Conservation (phyloP, 1,140 invertebrate species). For the Hydropsyche tenuis region DNA sequence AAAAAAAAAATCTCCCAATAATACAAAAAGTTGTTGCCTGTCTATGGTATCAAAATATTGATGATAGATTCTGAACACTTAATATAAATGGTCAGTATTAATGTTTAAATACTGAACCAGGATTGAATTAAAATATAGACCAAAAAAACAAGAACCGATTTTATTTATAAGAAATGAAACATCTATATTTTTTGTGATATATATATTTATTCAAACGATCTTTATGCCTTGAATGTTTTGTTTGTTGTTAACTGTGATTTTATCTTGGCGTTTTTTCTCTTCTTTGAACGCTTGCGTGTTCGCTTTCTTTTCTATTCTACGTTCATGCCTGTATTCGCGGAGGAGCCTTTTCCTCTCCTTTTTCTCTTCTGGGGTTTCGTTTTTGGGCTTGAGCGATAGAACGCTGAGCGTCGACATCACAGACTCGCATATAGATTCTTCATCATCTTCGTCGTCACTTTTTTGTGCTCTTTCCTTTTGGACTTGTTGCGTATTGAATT, state of each 20-base stretch:
- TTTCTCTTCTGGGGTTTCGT: constrained; percentile 84
- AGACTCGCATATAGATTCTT: constrained; percentile 68
- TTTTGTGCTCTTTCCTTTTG: constrained; percentile 33
- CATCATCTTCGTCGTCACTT: constrained; percentile 54
- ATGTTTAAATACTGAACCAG: too few relatives aligned
- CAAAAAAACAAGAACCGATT: too few relatives aligned
- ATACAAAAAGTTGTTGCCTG: too few relatives aligned
- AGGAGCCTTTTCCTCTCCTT: constrained; percentile 80
- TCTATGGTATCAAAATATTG: too few relatives aligned
- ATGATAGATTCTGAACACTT: too few relatives aligned
- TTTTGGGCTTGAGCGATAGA: constrained; percentile 77
- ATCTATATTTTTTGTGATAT: too few relatives aligned
- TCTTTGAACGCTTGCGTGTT: constrained; percentile 88
- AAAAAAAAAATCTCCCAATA: too few relatives aligned
- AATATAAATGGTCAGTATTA: too few relatives aligned
- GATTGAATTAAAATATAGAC: too few relatives aligned
- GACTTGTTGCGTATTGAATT: constrained; percentile 66
- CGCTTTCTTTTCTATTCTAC: constrained; percentile 85
- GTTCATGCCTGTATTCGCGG: constrained; percentile 82
- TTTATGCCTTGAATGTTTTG: constrained; percentile 75
- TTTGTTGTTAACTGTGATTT: constrained; percentile 76
- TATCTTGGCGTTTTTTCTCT: constrained; percentile 83
- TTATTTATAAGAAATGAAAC: too few relatives aligned
- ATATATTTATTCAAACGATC: constrained; percentile 63
- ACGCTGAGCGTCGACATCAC: constrained; percentile 72